Base-by-base conservation (phyloP, 2,888 invertebrate species). In the Drosophila differens region DNA sequence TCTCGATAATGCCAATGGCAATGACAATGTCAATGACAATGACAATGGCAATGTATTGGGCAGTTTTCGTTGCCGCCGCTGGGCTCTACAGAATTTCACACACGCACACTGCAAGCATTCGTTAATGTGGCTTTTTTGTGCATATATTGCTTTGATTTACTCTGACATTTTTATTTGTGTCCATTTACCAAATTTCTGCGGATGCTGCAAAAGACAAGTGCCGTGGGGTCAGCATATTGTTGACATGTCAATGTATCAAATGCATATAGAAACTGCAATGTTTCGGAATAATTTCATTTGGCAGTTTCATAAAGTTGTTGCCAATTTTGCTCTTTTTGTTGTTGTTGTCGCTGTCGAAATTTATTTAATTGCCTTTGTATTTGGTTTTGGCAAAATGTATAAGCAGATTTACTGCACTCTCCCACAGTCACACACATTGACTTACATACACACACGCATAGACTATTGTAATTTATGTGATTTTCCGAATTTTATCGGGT, bases 361-460 rank as follows among this genome's bases (percentile, higher is more conserved):
- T 83, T 75, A 90, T 88, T 85, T 88, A 89, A 86, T 86, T 89
- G 86, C 83, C 83, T 79, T 74, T 85, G 75, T 81, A 77, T 79
- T 81, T 49, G 72, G 72, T 67, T 66, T 55, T 55, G 67, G 61
- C 66, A 57, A 71, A 80, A 65, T 82, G 68, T 74, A 72, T 74
- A 67, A 76, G 67, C 82, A 62, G 70, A 75, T 72, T 72, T 76
- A 79, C 68, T 72, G 80, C 81, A 77, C 59, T 69, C 61, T 51
- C 44, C 10, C 57, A 49, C 51, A 28, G 37, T 35, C 59, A 22
- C 32, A 47, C 51, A 62, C 57, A 28, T 19, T 10, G 16, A 32
- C 49, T 22, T 33, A 10, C 52, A 53, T 19, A 25, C 39, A 19
- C 10, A 37, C 41, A 68, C 37, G 25, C 41, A 52, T 37, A 37